Evolutionary conservation across 1,140 invertebrate genomes (phyloP).

Genomic region (Rhopalosiphum padi): DNA sequence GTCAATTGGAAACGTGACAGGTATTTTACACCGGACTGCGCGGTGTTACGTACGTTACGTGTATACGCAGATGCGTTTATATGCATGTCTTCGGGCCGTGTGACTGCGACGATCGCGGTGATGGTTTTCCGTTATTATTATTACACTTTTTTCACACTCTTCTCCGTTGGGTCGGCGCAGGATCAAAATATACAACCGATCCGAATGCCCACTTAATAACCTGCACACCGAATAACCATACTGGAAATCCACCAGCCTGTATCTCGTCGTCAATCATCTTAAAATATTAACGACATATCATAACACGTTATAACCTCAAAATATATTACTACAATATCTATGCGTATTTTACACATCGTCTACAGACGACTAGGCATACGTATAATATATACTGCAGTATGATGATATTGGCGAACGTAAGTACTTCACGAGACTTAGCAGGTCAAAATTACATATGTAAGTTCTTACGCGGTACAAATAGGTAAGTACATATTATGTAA

Average conservation of each 20-base stretch:
- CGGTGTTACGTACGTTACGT: neutral
- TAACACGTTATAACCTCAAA: neutral
- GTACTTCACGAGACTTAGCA: too few species aligned
- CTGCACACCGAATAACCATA: neutral
- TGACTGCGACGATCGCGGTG: neutral
- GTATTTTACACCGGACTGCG: neutral
- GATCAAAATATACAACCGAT: neutral
- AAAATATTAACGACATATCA: neutral
- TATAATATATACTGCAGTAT: too few species aligned
- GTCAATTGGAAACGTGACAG: conserved; percentile 27
- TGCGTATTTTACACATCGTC: too few species aligned
- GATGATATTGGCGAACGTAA: too few species aligned
- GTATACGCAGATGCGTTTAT: neutral
- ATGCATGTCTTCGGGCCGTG: neutral
- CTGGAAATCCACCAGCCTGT: neutral
- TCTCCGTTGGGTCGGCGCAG: neutral
- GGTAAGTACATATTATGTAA: too few species aligned
- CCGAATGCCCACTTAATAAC: neutral
- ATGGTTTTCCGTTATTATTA: neutral
- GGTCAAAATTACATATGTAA: too few species aligned
- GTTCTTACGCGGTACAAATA: too few species aligned
- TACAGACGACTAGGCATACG: too few species aligned
- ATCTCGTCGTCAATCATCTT: neutral
- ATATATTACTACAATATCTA: neutral
- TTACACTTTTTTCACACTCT: neutral